A percentile compares a stretch with the other conserved stretches of the same genome.
phyloP scores from a whole-genome alignment of 2,113 vertebrate genomes.

The Panthera uncia region DNA sequence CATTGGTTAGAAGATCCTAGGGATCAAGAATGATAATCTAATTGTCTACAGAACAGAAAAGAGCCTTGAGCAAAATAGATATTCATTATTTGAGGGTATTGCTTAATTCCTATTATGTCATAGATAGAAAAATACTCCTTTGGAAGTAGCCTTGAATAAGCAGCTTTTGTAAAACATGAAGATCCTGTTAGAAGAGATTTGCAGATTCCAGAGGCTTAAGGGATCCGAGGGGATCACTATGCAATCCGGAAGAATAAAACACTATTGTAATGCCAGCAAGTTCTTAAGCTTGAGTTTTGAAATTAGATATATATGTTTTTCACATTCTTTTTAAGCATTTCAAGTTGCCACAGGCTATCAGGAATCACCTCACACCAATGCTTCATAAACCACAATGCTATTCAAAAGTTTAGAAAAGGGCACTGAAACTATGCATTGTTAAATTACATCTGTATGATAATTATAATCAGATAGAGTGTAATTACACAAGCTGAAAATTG shows the following conservation, averaged over 20 bases:
- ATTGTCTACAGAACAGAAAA: neutral
- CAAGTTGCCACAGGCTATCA: neutral
- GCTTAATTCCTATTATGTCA: neutral
- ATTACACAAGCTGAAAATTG: neutral
- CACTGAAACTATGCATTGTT: neutral
- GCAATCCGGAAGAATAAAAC: neutral
- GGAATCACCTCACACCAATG: neutral
- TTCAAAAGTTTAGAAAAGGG: neutral
- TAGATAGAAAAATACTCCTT: neutral
- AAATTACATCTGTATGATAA: neutral
- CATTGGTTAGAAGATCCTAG: neutral
- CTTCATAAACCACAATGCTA: neutral
- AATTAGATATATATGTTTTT: slow-evolving; percentile 55
- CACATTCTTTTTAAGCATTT: slow-evolving; percentile 50
- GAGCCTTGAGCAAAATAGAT: neutral
- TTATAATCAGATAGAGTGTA: neutral
- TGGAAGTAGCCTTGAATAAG: neutral
- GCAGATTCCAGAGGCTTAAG: neutral
- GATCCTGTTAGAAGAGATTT: neutral
- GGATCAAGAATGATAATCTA: neutral
- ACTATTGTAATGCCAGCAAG: neutral
- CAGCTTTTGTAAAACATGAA: neutral
- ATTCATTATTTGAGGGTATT: neutral
- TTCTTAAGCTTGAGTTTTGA: slow-evolving; percentile 19
- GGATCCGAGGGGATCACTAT: neutral